Evolutionary conservation across 30 jellyfish, hydroid and myxozoan genomes (phyloP).

Genomic region (Chironex yamaguchii): DNA sequence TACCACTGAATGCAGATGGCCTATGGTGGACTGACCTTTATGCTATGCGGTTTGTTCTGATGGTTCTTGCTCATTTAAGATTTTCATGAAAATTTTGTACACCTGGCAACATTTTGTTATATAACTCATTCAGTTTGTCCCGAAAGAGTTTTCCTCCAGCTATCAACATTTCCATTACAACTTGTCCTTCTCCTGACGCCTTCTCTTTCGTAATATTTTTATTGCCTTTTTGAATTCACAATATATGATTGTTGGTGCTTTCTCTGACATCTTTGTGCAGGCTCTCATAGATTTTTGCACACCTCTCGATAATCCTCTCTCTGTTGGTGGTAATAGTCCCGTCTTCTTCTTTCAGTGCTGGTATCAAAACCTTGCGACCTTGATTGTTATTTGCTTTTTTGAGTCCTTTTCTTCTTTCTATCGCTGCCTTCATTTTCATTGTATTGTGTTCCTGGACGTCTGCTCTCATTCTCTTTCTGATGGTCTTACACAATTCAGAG

Average conservation of each 20-base stretch:
- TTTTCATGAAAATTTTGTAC: no score
- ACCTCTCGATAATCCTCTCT: slow-evolving; percentile 50
- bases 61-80: slow-evolving; percentile 46
- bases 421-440: slow-evolving; percentile 44
- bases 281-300: slow-evolving; percentile 33
- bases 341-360: background rate
- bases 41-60: slow-evolving; percentile 45
- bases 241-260: no score
- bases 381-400: slow-evolving; percentile 10
- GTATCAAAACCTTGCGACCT: background rate
- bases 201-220: slow-evolving; percentile 9
- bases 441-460: slow-evolving; percentile 49
- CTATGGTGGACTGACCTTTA: slow-evolving; percentile 39
- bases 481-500: slow-evolving; percentile 43
- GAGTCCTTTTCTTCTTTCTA: slow-evolving; percentile 40
- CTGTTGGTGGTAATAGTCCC: slow-evolving; percentile 24
- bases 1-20: slow-evolving; percentile 27
- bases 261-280: no score
- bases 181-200: slow-evolving; percentile 1
- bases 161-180: slow-evolving; percentile 44
- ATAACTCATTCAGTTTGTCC: slow-evolving; percentile 3
- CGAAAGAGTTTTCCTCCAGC: slow-evolving; percentile 42
- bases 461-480: slow-evolving; percentile 46
- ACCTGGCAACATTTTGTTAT: slow-evolving; percentile 41
- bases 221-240: no score